A percentile compares a stretch with the other conserved stretches of the same genome.
Evolutionary conservation across 2,797 vertebrate species (phyloP).

Genomic region (Chiloscyllium punctatum): DNA sequence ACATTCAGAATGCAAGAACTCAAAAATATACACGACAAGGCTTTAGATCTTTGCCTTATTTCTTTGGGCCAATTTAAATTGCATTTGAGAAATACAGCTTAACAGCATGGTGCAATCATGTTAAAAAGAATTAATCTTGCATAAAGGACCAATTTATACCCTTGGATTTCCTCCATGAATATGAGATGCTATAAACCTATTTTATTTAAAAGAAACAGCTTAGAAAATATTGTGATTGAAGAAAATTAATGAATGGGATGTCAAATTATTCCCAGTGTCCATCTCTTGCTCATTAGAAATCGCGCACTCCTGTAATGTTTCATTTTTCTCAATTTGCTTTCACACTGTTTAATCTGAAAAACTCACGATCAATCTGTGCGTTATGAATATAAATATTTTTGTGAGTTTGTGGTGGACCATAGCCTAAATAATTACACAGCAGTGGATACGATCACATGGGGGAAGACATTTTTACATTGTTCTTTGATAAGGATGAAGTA

Average conservation of each 20-base stretch:
- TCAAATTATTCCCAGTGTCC: neutral
- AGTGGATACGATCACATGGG: neutral
- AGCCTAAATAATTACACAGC: neutral
- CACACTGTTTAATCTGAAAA: neutral
- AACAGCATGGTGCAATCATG: neutral
- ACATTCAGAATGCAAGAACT: neutral
- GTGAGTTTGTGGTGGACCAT: neutral
- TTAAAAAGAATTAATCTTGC: neutral
- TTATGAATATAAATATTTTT: slow-evolving; percentile 14
- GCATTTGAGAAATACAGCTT: neutral
- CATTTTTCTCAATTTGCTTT: slow-evolving; percentile 28
- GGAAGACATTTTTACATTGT: neutral
- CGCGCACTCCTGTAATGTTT: neutral
- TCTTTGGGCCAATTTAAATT: slow-evolving; percentile 3
- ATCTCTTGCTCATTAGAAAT: neutral
- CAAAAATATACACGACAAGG: neutral
- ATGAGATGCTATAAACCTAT: neutral
- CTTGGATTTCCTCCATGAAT: neutral
- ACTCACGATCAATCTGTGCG: neutral
- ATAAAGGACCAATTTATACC: neutral
- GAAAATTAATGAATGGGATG: neutral
- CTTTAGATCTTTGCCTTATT: neutral
- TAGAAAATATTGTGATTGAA: neutral
- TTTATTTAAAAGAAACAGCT: neutral
- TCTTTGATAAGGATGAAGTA: neutral